phyloP scores from a whole-genome alignment of 1,140 invertebrate genomes.

The Lerema accius region DNA sequence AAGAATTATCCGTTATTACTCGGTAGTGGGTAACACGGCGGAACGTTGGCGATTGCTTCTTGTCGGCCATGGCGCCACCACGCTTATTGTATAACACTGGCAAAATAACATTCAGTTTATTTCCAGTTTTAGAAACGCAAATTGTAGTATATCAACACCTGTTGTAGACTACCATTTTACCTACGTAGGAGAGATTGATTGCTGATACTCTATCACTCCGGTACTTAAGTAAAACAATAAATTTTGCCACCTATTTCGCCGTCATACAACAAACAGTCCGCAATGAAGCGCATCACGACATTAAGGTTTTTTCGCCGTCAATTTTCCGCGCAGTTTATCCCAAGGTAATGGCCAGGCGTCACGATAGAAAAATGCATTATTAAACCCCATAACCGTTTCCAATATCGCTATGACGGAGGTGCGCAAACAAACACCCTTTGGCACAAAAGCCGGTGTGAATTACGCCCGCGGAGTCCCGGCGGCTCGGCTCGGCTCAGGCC shows the following conservation, averaged over 20 bases:
- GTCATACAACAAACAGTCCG: constrained; percentile 42
- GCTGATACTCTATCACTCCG: background rate
- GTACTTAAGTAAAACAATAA: background rate
- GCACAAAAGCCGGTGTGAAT: constrained; percentile 67
- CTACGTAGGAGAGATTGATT: background rate
- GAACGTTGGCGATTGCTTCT: constrained; percentile 20
- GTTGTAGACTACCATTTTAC: too few species aligned
- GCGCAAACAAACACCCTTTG: constrained; percentile 66
- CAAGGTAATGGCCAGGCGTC: constrained; percentile 50
- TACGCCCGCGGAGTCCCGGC: constrained; percentile 57
- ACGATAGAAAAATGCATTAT: constrained; percentile 74
- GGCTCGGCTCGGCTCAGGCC: constrained; percentile 38
- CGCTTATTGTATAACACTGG: background rate
- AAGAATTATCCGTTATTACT: constrained; percentile 23
- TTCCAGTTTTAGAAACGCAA: too few species aligned
- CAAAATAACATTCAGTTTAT: too few species aligned
- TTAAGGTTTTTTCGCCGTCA: constrained; percentile 48
- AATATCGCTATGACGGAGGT: constrained; percentile 54
- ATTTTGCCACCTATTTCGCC: constrained; percentile 6
- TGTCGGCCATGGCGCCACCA: constrained; percentile 5
- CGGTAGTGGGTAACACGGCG: constrained; percentile 8
- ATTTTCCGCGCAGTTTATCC: constrained; percentile 63
- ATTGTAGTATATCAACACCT: too few species aligned
- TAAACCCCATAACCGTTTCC: constrained; percentile 68
- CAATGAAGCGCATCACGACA: constrained; percentile 34